Conservation (phyloP, 2,888 invertebrate species). For the Stenodema calcarata region DNA sequence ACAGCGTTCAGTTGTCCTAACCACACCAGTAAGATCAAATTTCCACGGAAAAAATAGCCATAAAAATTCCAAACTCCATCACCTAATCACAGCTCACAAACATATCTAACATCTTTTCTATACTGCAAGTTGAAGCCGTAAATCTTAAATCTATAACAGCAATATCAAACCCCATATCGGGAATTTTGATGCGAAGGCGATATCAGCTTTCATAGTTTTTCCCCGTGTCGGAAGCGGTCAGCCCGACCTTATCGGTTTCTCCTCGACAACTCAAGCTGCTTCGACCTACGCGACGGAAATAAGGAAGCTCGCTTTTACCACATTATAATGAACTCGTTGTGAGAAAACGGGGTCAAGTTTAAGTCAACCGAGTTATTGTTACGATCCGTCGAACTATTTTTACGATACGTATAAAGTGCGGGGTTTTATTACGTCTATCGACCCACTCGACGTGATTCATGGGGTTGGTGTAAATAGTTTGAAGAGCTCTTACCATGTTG, state of each 20-base stretch:
- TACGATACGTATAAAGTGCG: neutral
- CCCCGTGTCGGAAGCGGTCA: neutral
- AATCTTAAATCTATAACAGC: too few species aligned
- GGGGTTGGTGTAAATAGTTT: neutral
- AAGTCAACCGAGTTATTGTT: neutral
- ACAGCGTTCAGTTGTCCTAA: too few species aligned
- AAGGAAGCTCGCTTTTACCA: neutral
- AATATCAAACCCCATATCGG: neutral
- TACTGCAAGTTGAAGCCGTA: too few species aligned
- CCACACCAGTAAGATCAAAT: too few species aligned
- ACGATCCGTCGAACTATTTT: neutral
- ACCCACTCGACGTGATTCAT: neutral
- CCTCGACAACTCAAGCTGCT: neutral
- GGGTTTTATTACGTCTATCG: neutral
- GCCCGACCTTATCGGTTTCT: neutral
- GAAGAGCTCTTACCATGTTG: too few species aligned
- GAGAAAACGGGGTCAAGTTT: neutral
- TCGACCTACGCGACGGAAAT: neutral
- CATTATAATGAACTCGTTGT: neutral
- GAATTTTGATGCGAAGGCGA: neutral
- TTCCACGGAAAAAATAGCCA: too few species aligned
- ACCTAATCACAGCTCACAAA: too few species aligned
- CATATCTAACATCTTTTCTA: too few species aligned
- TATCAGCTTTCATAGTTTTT: neutral
- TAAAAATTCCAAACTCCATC: too few species aligned